phyloP scores from a whole-genome alignment of 2,113 vertebrate genomes.

The Hymenochirus boettgeri region DNA sequence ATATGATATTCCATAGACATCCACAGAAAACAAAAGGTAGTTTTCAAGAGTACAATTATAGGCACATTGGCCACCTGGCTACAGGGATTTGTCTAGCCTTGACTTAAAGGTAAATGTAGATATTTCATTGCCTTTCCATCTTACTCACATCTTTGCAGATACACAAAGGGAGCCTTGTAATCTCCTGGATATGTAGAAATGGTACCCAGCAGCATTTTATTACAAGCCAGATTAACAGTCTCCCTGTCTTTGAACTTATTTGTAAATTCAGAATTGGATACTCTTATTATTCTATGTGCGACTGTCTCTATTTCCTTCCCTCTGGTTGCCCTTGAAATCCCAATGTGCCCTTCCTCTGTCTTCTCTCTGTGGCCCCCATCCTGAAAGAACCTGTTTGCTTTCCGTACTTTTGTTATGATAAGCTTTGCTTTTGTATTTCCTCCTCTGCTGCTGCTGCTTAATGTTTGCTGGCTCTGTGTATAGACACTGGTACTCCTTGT shows the following conservation, averaged over 20 bases:
- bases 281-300: not conserved
- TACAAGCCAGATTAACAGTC: not conserved
- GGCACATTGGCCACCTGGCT: no score
- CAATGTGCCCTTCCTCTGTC: not conserved
- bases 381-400: conserved; percentile 33
- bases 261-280: not conserved
- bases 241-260: not conserved
- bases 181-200: not conserved
- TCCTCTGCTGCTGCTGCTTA: conserved; percentile 8
- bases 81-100: no score
- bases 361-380: not conserved
- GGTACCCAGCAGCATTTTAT: not conserved
- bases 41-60: no score
- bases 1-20: no score
- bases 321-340: conserved; percentile 12
- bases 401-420: conserved; percentile 32
- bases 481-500: conserved; percentile 38
- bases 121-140: not conserved
- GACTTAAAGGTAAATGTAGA: no score
- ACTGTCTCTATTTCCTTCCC: not conserved
- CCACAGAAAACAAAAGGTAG: no score
- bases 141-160: not conserved
- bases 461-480: conserved; percentile 29
- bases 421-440: conserved; percentile 27
- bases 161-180: not conserved